Evolutionary conservation across 2,113 vertebrate species (phyloP), one percentile per base, ranked within the genome.

Genomic region (Andinoacara biseriatus): DNA sequence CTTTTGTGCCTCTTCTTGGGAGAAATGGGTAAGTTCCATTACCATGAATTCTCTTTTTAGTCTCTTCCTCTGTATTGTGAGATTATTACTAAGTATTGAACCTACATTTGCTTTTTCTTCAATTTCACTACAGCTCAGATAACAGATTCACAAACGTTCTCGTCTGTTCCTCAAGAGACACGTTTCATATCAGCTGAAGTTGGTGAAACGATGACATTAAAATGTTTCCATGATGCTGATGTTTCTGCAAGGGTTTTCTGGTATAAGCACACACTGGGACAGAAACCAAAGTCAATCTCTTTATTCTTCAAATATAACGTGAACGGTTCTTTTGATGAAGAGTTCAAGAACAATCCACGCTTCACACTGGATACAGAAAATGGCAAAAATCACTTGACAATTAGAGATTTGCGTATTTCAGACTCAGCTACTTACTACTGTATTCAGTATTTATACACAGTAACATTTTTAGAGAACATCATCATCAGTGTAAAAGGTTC

Each of bases 351-450:
- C 18, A 52, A 63, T 26, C 10, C 15, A 1, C 87, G 86, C 31
- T 86, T 90, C 35, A 15, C 9, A 18, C 43, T 88, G 15, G 31
- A 59, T 1, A 14, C 5, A 10, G 9, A 9, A 38, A n/a, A 40
- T 0, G 22, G 7, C 24, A 58, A 14, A 60, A 49, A 82, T 72
- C 76, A 91, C 57, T 40, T 90, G 22, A 82, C 17, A 0, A 93
- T 93, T 26, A 65, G 24, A 29, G 26, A 74, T 57, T 31, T 76
- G 2, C 8, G 14, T 0, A 0, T 49, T 18, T 86, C 80, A 11
- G 90, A 93, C 69, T 85, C 87, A 29, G 92, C 74, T 10, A 0
- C 1, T 10, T 93, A 91, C 40, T 90, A 82, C 60, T 93, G 83
- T 77, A 5, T 57, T 67, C 0, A 5, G 0, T 54, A 7, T 59